Evolutionary conservation across 2,888 invertebrate species (phyloP).

Genomic region (Scrobipalpa costella): DNA sequence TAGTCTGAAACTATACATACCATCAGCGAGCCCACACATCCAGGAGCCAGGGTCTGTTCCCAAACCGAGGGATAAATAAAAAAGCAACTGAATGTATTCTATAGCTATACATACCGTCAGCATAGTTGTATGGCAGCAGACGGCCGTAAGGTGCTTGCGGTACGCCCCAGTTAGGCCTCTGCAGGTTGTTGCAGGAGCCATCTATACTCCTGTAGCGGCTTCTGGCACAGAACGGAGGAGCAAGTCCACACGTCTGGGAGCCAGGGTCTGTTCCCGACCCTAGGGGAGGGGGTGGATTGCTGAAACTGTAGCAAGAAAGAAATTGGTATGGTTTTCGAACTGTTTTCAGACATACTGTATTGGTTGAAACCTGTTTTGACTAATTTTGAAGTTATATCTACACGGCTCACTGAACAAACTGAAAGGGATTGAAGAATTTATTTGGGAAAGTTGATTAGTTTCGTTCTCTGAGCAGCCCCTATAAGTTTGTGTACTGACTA

Average conservation of each 20-base stretch:
- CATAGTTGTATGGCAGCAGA: constrained; percentile 83
- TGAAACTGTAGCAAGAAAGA: constrained; percentile 54
- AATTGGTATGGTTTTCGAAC: background rate
- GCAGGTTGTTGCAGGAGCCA: constrained; percentile 96
- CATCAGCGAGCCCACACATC: no score
- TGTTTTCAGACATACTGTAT: background rate
- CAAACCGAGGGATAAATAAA: no score
- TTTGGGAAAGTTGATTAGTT: no score
- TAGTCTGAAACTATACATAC: no score
- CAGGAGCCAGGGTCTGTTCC: no score
- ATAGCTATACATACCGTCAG: constrained; percentile 80
- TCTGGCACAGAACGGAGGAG: constrained; percentile 72
- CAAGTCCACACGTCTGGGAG: constrained; percentile 71
- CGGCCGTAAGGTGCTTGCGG: constrained; percentile 87
- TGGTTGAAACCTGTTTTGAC: background rate
- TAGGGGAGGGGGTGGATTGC: constrained; percentile 67
- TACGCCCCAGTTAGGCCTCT: constrained; percentile 90
- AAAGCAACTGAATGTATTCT: no score
- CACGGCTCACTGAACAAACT: no score
- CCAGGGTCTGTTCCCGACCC: constrained; percentile 68
- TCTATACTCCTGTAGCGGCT: constrained; percentile 88
- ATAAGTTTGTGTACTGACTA: no score
- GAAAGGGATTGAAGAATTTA: no score
- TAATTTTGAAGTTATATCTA: background rate
- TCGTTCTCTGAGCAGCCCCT: no score